Base-by-base conservation (phyloP, 2,113 vertebrate species). In the Sylvietta virens region DNA sequence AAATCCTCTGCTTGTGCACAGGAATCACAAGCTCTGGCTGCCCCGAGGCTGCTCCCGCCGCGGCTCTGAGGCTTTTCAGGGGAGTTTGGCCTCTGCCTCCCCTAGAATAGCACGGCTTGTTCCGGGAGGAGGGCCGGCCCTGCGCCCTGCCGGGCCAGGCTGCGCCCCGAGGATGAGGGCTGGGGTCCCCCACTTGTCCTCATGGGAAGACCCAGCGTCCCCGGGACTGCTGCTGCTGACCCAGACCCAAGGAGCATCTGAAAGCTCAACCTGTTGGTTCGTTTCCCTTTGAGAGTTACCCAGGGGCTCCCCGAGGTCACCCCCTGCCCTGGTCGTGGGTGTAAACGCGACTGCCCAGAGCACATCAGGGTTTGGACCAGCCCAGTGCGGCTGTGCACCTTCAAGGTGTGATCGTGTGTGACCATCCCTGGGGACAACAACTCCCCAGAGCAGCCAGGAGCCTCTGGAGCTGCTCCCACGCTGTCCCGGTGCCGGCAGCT, bases 361-460 rank as follows among this genome's bases (percentile, higher is more conserved):
- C 57, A 7, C 4, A 0, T 3, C 30, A 5, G 42, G 27, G 37
- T 3, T 37, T 15, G 62, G 35, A 22, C 3, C 23, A 7, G 3
- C 51, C 19, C 10, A 0, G 54, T 1, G 10, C 4, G 1, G 16
- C 48, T 12, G 6, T 1, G 28, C 53, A 16, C 7, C 21, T 53
- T 19, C 39, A 0, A 0, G 0, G 7, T 1, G n/a, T 23, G 56
- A 15, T 0, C 10, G 39, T 4, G 40, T 13, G 57, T 1, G 2
- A 33, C 83, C 13, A 1, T 42, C 60, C 73, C 27, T 24, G 10
- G 4, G 1, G 2, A 23, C 37, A 37, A 0, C 2, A 31, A 9
- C 50, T 20, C 13, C 48, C 47, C 66, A 6, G 47, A 35, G 61
- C 64, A 13, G 4, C 56, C 21, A 0, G 47, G 44, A 77, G 21